Evolutionary conservation across 2,888 invertebrate species (phyloP), one percentile per base, ranked within the genome.

Genomic region (Hypomecis atomaria): DNA sequence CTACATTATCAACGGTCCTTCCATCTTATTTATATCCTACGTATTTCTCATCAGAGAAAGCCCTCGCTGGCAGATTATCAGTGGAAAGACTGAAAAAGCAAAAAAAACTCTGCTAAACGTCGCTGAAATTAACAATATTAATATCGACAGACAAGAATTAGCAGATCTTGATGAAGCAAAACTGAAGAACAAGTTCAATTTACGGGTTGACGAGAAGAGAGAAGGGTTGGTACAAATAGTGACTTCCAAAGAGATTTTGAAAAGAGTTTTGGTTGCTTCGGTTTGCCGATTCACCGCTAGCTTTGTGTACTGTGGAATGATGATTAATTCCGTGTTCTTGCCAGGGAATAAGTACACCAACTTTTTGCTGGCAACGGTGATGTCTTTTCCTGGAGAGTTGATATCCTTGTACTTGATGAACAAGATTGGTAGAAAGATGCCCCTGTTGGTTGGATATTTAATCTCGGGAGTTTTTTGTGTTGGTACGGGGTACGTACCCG

Each of bases 351-450:
- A 89, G 59, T 88, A 90, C 58, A 78, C 81, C 1, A 90, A 90
- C 70, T 91, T 90, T 59, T 63, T 89, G 11, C 71, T 91, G 50
- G 73, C 86, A 1, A 86, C 90, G 0, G 70, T 89, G 43, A 88
- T 89, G 85, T 90, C 89, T 0, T 89, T 88, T 47, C 91, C 90
- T 0, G 91, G 90, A 0, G 90, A 90, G 65, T 56, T 90, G 49
- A 66, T 87, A 1, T 82, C 83, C 0, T 69, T 89, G 72, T 85
- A 85, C 64, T 65, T 86, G 58, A 88, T 91, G 88, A 87, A 88
- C 68, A 89, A 80, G 65, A 67, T 85, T 23, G 91, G 91, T 6
- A 82, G 91, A 48, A 87, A 85, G 62, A 43, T 78, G 61, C 87
- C 90, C 0, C 67, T 91, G 34, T 75, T 85, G 43, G 71, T 76